Evolutionary conservation across 2,113 vertebrate species (phyloP).

Genomic region (Dinomys branickii): DNA sequence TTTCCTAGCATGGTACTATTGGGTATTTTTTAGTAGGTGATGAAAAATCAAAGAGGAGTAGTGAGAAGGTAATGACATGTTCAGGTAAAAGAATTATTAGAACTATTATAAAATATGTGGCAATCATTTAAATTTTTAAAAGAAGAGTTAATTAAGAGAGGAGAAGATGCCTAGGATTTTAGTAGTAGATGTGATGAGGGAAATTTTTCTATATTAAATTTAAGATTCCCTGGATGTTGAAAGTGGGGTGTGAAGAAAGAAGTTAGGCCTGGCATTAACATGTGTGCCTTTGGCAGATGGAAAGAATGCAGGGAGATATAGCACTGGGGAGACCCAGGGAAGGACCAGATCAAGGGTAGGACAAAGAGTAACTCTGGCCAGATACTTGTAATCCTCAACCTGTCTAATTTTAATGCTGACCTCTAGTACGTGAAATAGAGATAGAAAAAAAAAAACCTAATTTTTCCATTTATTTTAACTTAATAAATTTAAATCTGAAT

Average conservation of each 20-base stretch:
- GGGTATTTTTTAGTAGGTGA: neutral
- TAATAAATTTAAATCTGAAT: neutral
- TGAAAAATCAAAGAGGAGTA: neutral
- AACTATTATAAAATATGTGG: neutral
- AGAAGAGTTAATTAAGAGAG: neutral
- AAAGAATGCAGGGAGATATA: neutral
- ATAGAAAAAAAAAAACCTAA: neutral
- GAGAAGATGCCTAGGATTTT: neutral
- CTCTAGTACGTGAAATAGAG: neutral
- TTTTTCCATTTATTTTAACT: neutral
- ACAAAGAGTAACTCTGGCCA: neutral
- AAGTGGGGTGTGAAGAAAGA: neutral
- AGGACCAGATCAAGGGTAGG: fast-evolving
- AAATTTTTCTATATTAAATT: neutral
- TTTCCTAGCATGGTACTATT: neutral
- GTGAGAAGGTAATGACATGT: neutral
- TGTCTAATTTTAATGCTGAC: neutral
- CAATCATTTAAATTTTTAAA: neutral
- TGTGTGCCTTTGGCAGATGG: neutral
- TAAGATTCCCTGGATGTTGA: neutral
- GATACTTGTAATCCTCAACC: neutral
- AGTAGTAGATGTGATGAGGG: neutral
- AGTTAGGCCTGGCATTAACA: neutral
- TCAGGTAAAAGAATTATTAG: neutral
- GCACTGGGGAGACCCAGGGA: fast-evolving